phyloP scores from a whole-genome alignment of 2,113 vertebrate genomes.

The Lontra canadensis region DNA sequence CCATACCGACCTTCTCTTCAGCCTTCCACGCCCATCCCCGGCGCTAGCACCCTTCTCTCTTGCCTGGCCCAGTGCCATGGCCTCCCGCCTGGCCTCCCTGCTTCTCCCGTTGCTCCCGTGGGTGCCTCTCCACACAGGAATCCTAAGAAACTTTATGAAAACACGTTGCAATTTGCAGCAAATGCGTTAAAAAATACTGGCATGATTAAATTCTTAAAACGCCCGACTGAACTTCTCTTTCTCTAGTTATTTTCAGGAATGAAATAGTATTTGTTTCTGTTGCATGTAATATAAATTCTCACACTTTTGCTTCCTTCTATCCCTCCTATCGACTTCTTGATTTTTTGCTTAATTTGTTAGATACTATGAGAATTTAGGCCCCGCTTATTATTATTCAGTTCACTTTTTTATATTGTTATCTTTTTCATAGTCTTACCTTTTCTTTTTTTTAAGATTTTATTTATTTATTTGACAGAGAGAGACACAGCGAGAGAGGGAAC shows the following conservation, averaged over 20 bases:
- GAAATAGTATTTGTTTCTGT: background rate
- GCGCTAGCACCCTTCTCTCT: background rate
- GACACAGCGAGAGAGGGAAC: no score
- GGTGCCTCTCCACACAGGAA: background rate
- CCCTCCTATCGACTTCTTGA: background rate
- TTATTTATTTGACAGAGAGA: no score
- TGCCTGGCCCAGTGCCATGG: no score
- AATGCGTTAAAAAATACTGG: background rate
- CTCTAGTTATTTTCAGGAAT: background rate
- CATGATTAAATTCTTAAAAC: background rate
- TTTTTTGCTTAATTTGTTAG: background rate
- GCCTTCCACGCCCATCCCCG: no score
- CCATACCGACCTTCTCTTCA: background rate
- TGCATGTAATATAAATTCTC: background rate
- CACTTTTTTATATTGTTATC: background rate
- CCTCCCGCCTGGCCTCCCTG: background rate
- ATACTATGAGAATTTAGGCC: background rate
- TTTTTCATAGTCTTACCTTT: no score
- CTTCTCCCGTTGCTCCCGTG: background rate
- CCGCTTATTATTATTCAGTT: background rate
- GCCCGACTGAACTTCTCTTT: background rate
- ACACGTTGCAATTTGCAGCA: background rate
- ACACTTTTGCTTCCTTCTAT: background rate
- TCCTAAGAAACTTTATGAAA: background rate
- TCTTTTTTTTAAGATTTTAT: no score